Base-by-base conservation (phyloP, 1,140 invertebrate species). In the Littorina saxatilis region DNA sequence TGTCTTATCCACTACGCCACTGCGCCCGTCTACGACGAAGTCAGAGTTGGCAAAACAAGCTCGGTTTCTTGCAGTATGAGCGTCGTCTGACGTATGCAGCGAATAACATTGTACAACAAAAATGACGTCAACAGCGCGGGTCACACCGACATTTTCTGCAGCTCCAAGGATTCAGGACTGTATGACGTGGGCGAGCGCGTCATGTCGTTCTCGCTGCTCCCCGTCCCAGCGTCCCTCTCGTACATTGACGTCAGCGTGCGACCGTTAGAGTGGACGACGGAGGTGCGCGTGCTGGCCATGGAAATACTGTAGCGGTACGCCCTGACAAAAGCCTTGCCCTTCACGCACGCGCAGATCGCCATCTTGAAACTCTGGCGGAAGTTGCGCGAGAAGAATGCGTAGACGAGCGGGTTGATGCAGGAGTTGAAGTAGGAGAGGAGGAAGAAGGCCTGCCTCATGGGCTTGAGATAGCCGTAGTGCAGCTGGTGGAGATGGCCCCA, bases 321-420 rank as follows among this genome's bases (percentile, higher is more conserved):
- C 1, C 86, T 68, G 2, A 85, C 84, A 47, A 86, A 88, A 1
- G 84, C 85, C 27, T 82, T 81, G 7, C 87, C 87, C 58, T 83
- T 84, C 37, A 88, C 47, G 80, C 93, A 93, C 47, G 89, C 85
- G 83, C 89, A 89, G 27, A 94, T 84, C 0, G 93, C 85, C 88
- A 92, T 84, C 61, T 91, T 90, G 90, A 94, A 94, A 58, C 94
- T 95, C 84, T 95, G 68, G 15, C 96, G 92, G 91, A 96, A 96
- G 91, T 95, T 96, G 87, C 95, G 95, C 17, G 95, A 96, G 94
- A 96, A 95, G 91, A 96, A 96, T 35, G 95, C 95, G 89, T 96
- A 96, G 13, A 96, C 94, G 73, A 96, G 94, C 11, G 96, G 96
- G 92, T 96, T 96, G 81, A 96, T 94, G 87, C 95, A 96, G 88